These are phyloP conservation scores for Hoplostethus mediterraneus DNA, from an alignment of 2,797 vertebrate species.

Conservation along the genomic window DNA sequence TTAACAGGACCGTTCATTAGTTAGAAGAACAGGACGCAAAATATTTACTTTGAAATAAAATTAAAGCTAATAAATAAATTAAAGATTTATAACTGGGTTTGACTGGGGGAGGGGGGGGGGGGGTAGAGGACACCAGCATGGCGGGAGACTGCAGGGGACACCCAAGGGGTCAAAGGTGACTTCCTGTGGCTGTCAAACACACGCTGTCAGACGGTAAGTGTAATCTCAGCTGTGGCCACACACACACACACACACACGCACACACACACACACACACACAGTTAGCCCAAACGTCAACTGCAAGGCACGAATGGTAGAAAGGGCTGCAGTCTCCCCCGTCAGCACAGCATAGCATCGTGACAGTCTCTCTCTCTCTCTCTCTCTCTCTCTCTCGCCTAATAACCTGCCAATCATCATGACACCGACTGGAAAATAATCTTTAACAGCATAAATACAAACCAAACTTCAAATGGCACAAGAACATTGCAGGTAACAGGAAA, in stretches of 20 bases:
- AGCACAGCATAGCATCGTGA: constrained; percentile 40
- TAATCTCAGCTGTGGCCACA: constrained; percentile 81
- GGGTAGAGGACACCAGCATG: constrained; percentile 42
- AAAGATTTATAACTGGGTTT: constrained; percentile 55
- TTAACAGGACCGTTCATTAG: constrained; percentile 71
- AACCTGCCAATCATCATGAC: constrained; percentile 40
- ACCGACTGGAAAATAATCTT: constrained; percentile 4
- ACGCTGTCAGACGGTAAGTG: constrained; percentile 73
- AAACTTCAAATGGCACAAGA: constrained; percentile 36
- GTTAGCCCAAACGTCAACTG: constrained; percentile 31
- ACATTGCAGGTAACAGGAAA: constrained; percentile 1
- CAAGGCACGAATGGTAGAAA: constrained; percentile 75
- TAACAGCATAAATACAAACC: constrained; percentile 54
- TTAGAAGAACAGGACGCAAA: constrained; percentile 82
- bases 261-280: constrained; percentile 10
- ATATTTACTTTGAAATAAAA: constrained; percentile 89
- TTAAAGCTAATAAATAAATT: constrained; percentile 90
- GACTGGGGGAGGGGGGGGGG: constrained; percentile 23
- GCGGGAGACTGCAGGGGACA: constrained; percentile 48
- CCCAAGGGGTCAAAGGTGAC: constrained; percentile 80
- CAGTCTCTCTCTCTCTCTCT: constrained; percentile 31
- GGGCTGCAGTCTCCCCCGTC: constrained; percentile 29
- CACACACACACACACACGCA: constrained; percentile 11
- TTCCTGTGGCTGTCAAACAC: constrained; percentile 83
- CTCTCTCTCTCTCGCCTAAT: constrained; percentile 34